Evolutionary conservation across 1,140 invertebrate species (phyloP).

Genomic region (silkworm (Bombyx mori)): DNA sequence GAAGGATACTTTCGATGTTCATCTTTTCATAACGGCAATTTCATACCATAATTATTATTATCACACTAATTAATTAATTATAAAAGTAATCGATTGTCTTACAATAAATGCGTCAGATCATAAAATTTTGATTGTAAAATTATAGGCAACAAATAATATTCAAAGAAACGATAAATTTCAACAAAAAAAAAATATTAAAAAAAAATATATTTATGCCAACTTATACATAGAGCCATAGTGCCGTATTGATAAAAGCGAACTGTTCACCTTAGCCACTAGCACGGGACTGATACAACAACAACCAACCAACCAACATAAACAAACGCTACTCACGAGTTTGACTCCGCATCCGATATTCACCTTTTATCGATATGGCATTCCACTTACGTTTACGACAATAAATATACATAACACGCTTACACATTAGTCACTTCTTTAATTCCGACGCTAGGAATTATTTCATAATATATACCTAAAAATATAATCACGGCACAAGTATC

Average conservation of each 20-base stretch:
- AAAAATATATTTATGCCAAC: constrained; percentile 37
- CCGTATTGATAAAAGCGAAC: constrained; percentile 71
- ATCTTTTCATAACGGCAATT: constrained; percentile 67
- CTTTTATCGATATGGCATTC: constrained; percentile 72
- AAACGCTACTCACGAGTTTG: constrained; percentile 59
- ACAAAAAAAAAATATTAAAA: constrained; percentile 30
- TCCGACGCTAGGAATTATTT: constrained; percentile 71
- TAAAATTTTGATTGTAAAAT: constrained; percentile 68
- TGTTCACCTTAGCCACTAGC: constrained; percentile 31
- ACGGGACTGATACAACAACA: constrained; percentile 35
- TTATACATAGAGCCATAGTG: constrained; percentile 64
- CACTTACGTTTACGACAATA: constrained; percentile 69
- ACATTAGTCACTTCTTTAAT: constrained; percentile 71
- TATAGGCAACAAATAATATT: constrained; percentile 66
- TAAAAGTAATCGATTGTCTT: constrained; percentile 71
- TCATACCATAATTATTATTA: constrained; percentile 69
- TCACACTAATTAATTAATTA: constrained; percentile 71
- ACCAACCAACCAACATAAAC: constrained; percentile 43
- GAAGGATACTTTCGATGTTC: constrained; percentile 73
- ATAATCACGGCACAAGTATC: constrained; percentile 72
- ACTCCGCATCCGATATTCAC: constrained; percentile 66
- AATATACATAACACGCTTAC: constrained; percentile 68
- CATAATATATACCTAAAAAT: constrained; percentile 72
- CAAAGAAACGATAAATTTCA: constrained; percentile 63
- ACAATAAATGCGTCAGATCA: constrained; percentile 72